Percentiles rank a stretch among this genome's conserved stretches.
phyloP scores from a whole-genome alignment of 2,113 vertebrate genomes.

The Zapus hudsonius region DNA sequence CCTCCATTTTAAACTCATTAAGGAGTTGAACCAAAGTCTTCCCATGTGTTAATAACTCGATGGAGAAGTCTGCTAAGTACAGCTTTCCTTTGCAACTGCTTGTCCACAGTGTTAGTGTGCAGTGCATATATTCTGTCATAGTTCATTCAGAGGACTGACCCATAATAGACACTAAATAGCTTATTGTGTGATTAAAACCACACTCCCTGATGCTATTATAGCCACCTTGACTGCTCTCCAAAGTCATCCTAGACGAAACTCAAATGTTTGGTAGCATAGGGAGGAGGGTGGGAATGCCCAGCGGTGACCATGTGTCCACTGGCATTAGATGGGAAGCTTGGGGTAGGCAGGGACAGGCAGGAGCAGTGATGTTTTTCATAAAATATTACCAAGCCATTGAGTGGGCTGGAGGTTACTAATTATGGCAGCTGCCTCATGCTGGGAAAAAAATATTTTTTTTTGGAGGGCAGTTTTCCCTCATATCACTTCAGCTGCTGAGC shows the following conservation, averaged over 20 bases:
- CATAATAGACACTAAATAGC: background rate
- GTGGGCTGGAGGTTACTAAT: conserved; percentile 46
- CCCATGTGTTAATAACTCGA: background rate
- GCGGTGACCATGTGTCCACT: background rate
- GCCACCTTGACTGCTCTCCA: background rate
- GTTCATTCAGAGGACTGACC: background rate
- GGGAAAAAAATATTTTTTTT: conserved; percentile 62
- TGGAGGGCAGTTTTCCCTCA: background rate
- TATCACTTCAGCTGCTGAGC: conserved; percentile 69
- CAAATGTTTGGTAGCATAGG: background rate
- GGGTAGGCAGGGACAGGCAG: accelerated
- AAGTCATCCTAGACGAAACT: background rate
- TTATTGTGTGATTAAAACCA: conserved; percentile 1
- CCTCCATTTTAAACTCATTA: conserved; percentile 12
- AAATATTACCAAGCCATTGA: conserved; percentile 45
- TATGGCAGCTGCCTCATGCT: conserved; percentile 1
- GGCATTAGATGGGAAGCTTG: background rate
- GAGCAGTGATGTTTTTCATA: background rate
- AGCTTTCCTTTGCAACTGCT: background rate
- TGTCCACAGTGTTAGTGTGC: background rate
- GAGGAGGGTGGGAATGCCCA: background rate
- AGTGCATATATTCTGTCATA: background rate
- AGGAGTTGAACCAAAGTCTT: background rate
- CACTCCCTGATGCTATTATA: background rate
- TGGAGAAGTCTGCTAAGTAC: background rate